Evolutionary conservation across 2,113 vertebrate genomes (phyloP), one percentile per base, ranked within the genome.

Genomic region (Erinaceus europaeus): DNA sequence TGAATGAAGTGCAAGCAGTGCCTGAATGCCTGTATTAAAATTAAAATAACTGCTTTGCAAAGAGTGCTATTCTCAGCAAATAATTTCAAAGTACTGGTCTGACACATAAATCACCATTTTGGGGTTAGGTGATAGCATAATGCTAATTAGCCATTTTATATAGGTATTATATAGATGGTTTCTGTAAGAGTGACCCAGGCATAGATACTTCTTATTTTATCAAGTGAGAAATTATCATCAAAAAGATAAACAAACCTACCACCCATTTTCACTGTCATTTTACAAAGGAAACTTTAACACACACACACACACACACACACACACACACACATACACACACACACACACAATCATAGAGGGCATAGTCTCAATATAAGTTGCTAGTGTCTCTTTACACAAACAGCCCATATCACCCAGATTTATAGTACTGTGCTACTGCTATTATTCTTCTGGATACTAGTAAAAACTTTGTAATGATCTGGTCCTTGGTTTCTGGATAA

Each of bases 121-220:
- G 44, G 36, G 9, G 23, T 69, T 67, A 79, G 34, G 13, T 38
- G 29, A 72, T 48, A 76, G 53, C 1, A 59, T 46, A 34, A n/a
- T 84, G 52, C 50, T 34, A 69, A 62, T 69, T 59, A 62, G 65
- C 72, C 18, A 15, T 74, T 52, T 59, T 34, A 59, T 9, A 2
- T 42, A 83, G 61, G 72, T 17, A 57, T 32, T 38, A 10, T 29
- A 9, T 40, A 84, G 29, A 29, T 29, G 64, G 32, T 38, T 27
- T 44, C 40, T 80, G 52, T 0, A 4, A 27, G 53, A 29, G 40
- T 83, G 67, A 81, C 12, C 50, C 14, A 42, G 67, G 25, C 17
- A 61, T 77, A 74, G 12, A 20, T 74, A 53, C 27, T 84, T 86
- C 65, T 81, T 23, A 53, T 77, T 64, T 89, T 85, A 57, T 9